Percentiles rank a stretch among this genome's conserved stretches.
Evolutionary conservation across 1,140 invertebrate genomes (phyloP).

Genomic region (Ruditapes philippinarum): DNA sequence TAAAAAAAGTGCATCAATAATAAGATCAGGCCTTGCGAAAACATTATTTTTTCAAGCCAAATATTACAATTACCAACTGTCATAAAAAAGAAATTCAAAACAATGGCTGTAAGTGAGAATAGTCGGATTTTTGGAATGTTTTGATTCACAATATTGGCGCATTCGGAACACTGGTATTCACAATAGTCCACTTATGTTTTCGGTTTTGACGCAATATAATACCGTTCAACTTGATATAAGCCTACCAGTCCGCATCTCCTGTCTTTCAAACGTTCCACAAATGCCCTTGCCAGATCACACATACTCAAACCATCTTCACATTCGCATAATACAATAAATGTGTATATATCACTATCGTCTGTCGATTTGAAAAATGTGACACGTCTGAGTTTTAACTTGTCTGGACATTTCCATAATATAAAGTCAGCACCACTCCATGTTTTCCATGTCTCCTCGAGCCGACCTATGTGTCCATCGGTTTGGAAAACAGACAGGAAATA

Average conservation of each 20-base stretch:
- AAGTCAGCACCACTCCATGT: conserved; percentile 79
- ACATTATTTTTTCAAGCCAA: too few species aligned
- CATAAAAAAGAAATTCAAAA: too few species aligned
- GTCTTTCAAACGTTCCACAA: conserved; percentile 74
- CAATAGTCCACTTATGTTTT: not conserved
- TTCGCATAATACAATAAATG: conserved; percentile 76
- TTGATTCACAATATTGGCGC: too few species aligned
- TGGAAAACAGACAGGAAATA: conserved; percentile 78
- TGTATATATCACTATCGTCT: conserved; percentile 61
- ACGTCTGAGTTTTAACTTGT: conserved; percentile 74
- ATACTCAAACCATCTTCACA: conserved; percentile 77
- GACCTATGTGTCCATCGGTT: conserved; percentile 72
- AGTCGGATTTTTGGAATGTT: too few species aligned
- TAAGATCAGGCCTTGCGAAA: too few species aligned
- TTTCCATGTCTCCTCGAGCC: conserved; percentile 77
- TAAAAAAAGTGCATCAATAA: too few species aligned
- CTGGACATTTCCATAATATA: conserved; percentile 79
- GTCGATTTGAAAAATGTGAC: conserved; percentile 77
- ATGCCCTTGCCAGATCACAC: conserved; percentile 73
- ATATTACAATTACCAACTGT: too few species aligned
- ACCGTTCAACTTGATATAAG: conserved; percentile 78
- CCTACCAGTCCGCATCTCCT: conserved; percentile 77
- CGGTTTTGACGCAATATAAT: conserved; percentile 76
- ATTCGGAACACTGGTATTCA: too few species aligned
- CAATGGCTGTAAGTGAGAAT: too few species aligned